Percentiles rank a stretch among this genome's conserved stretches.
Evolutionary conservation across 1,140 invertebrate species (phyloP).

Genomic region (honey bee (Apis mellifera)): DNA sequence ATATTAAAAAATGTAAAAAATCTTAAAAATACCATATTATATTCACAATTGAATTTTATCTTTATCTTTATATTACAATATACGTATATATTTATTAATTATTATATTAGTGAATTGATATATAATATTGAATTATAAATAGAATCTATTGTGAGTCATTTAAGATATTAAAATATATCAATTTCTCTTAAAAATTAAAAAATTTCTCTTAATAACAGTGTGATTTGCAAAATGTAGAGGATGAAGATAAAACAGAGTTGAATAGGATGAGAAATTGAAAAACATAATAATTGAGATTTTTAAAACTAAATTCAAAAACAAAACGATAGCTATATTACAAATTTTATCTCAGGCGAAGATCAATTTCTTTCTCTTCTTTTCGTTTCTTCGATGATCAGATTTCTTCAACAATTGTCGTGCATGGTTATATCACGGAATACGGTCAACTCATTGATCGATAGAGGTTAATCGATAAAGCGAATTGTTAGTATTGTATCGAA

Average conservation of each 20-base stretch:
- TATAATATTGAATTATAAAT: no score
- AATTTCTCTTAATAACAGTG: no score
- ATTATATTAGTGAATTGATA: no score
- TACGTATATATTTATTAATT: no score
- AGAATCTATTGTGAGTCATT: no score
- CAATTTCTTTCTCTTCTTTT: slow-evolving; percentile 4
- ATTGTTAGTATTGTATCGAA: slow-evolving; percentile 27
- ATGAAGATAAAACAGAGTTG: no score
- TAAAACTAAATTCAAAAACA: not conserved
- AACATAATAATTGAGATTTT: not conserved
- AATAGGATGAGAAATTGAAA: no score
- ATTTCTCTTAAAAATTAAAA: no score
- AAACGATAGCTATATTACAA: not conserved
- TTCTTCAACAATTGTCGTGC: slow-evolving; percentile 21
- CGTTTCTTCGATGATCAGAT: not conserved
- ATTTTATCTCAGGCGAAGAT: not conserved
- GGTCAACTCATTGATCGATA: slow-evolving; percentile 48
- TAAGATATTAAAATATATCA: no score
- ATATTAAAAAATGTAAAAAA: not conserved
- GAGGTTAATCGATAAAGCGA: slow-evolving; percentile 43
- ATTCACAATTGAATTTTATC: not conserved
- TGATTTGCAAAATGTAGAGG: no score
- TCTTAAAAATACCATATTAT: not conserved
- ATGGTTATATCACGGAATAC: slow-evolving; percentile 36
- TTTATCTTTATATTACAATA: not conserved